A percentile compares a stretch with the other conserved stretches of the same genome.
Conservation (phyloP, 2,797 vertebrate species). For the Rhabdophis nuchalis region DNA sequence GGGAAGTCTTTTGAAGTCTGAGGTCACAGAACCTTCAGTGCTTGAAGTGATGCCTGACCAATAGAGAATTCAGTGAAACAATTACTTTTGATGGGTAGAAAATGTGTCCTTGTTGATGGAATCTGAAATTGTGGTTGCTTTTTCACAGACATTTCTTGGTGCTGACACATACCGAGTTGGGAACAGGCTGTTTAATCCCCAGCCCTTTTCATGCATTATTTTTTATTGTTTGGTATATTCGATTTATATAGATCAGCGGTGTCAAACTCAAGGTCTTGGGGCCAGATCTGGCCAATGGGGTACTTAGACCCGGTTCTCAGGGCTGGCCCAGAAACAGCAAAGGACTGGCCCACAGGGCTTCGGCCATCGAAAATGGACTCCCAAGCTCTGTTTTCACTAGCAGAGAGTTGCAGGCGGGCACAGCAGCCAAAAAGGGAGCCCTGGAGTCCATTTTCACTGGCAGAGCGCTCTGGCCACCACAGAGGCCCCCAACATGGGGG, state of each 20-base stretch:
- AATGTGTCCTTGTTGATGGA: neutral
- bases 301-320: too few relatives aligned
- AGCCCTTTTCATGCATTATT: neutral
- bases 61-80: neutral
- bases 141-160: neutral
- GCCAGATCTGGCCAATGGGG: too few relatives aligned
- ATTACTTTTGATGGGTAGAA: neutral
- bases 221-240: neutral
- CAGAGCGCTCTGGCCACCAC: too few relatives aligned
- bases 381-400: too few relatives aligned
- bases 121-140: neutral
- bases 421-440: too few relatives aligned
- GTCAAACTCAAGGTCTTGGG: too few relatives aligned
- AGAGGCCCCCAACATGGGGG: too few relatives aligned
- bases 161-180: neutral
- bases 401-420: too few relatives aligned
- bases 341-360: too few relatives aligned
- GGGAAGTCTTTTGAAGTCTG: neutral
- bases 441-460: too few relatives aligned
- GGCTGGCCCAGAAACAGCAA: too few relatives aligned
- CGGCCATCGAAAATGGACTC: too few relatives aligned
- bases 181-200: neutral
- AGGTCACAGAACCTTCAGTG: neutral
- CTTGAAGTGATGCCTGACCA: neutral
- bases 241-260: neutral